Percentiles rank a stretch among this genome's conserved stretches.
Conservation (phyloP, 1,140 invertebrate species). For the Drosophila melanica region DNA sequence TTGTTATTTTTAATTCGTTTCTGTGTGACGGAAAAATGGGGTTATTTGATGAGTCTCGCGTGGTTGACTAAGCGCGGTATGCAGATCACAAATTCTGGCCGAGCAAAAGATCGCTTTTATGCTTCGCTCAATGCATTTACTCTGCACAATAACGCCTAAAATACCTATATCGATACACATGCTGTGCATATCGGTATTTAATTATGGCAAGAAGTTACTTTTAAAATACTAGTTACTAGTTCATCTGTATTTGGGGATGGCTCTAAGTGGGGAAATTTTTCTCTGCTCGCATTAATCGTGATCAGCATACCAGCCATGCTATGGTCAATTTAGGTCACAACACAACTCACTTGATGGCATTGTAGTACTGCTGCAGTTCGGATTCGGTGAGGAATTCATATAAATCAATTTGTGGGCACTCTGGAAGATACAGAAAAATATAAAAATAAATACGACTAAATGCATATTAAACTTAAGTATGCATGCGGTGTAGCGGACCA, state of each 20-base stretch:
- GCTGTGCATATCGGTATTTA: constrained; percentile 1
- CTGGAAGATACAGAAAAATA: constrained; percentile 64
- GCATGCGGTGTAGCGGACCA: constrained; percentile 34
- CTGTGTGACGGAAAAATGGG: constrained; percentile 85
- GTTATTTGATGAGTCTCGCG: constrained; percentile 2
- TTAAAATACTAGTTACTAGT: constrained; percentile 6
- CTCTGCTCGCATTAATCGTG: constrained; percentile 2
- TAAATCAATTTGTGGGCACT: constrained; percentile 87
- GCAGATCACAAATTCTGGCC: constrained; percentile 10
- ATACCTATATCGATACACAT: constrained; percentile 9
- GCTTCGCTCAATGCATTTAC: not conserved
- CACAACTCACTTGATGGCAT: constrained; percentile 85
- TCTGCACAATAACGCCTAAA: not conserved
- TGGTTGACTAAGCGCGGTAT: constrained; percentile 5
- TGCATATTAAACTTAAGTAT: constrained; percentile 53
- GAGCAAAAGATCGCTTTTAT: not conserved
- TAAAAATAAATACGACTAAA: constrained; percentile 55
- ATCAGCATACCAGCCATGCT: constrained; percentile 14
- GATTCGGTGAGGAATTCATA: constrained; percentile 96
- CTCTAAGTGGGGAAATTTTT: not conserved
- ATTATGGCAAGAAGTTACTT: constrained; percentile 4
- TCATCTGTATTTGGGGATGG: not conserved
- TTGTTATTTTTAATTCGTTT: constrained; percentile 91
- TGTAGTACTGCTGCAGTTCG: constrained; percentile 95
- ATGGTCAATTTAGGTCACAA: constrained; percentile 56